Evolutionary conservation across 2,113 vertebrate genomes (phyloP).

Genomic region (Gopherus evgoodei): DNA sequence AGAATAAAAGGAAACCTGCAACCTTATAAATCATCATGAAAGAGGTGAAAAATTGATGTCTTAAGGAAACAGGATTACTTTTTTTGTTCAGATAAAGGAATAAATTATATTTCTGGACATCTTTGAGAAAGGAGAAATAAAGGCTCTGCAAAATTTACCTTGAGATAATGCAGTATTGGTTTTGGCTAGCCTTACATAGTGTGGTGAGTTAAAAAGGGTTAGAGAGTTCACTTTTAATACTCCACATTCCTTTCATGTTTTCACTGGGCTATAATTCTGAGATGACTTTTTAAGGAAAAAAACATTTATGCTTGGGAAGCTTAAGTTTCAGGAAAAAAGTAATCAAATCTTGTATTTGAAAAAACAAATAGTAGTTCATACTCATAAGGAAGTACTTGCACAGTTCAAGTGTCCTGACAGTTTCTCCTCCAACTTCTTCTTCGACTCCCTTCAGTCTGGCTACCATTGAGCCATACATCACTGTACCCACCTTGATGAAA

Average conservation of each 20-base stretch:
- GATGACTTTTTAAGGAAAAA: slow-evolving; percentile 7
- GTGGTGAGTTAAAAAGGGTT: neutral
- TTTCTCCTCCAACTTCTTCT: neutral
- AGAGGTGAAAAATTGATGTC: slow-evolving; percentile 30
- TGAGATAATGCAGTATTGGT: neutral
- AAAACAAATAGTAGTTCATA: neutral
- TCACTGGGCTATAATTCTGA: neutral
- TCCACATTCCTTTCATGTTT: neutral
- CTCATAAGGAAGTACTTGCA: neutral
- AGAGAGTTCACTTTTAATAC: neutral
- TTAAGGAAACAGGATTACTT: slow-evolving; percentile 34
- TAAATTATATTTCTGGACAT: slow-evolving; percentile 3
- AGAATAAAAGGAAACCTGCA: slow-evolving; percentile 35
- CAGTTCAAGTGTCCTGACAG: neutral
- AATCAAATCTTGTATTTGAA: neutral
- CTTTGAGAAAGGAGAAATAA: neutral
- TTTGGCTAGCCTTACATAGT: neutral
- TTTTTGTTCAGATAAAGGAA: slow-evolving; percentile 30
- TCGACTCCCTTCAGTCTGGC: neutral
- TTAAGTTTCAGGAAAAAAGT: neutral
- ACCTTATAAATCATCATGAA: neutral
- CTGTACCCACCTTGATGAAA: neutral
- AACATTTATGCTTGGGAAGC: neutral
- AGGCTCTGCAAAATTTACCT: neutral
- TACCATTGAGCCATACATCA: neutral